Percentiles rank a stretch among this genome's conserved stretches.
Evolutionary conservation across 2,888 invertebrate genomes (phyloP).

Genomic region (Pasiphila rectangulata): DNA sequence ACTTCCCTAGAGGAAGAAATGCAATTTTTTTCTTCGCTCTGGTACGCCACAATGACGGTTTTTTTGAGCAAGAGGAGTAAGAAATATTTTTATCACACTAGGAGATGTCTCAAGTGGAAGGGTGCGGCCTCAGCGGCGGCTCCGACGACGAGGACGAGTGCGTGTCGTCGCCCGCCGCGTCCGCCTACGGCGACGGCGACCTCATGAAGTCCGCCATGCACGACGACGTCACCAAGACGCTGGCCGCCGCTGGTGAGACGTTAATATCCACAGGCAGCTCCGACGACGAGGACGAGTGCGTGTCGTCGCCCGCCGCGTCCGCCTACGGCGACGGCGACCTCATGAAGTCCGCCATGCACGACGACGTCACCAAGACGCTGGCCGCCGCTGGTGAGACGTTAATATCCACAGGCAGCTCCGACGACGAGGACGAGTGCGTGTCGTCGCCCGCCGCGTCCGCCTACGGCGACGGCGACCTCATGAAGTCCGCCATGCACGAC

Average conservation of each 20-base stretch:
- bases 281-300: conserved; percentile 91
- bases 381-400: too few species aligned
- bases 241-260: too few species aligned
- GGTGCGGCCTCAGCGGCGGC: conserved; percentile 79
- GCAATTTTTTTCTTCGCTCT: too few species aligned
- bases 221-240: conserved; percentile 97
- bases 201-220: conserved; percentile 91
- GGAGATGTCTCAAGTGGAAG: conserved; percentile 76
- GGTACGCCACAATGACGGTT: too few species aligned
- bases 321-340: conserved; percentile 91
- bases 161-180: conserved; percentile 89
- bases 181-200: conserved; percentile 90
- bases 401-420: conserved; percentile 82
- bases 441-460: conserved; percentile 89
- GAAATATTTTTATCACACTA: conserved; percentile 23
- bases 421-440: conserved; percentile 91
- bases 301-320: conserved; percentile 89
- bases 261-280: too few species aligned
- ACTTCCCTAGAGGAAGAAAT: too few species aligned
- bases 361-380: conserved; percentile 97
- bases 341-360: conserved; percentile 91
- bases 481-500: conserved; percentile 92
- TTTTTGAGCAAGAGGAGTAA: too few species aligned
- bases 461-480: conserved; percentile 91
- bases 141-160: conserved; percentile 91